phyloP scores from a whole-genome alignment of 2,113 vertebrate genomes.

The Candoia aspera region DNA sequence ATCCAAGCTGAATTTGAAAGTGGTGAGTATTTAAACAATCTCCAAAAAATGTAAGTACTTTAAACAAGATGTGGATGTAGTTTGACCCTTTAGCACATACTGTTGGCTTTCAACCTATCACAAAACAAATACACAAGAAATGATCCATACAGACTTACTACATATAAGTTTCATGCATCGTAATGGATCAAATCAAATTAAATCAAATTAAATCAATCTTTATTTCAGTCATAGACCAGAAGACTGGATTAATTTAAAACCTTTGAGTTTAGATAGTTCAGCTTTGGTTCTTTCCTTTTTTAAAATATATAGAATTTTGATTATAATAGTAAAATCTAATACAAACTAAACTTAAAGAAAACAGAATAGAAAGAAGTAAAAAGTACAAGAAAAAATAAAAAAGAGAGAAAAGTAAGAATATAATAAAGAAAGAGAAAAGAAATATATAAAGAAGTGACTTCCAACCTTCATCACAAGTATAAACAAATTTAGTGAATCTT shows the following conservation, averaged over 20 bases:
- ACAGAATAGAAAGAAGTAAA: background rate
- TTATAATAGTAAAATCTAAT: background rate
- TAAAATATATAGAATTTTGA: too few species aligned
- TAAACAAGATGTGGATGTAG: background rate
- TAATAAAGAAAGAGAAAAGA: background rate
- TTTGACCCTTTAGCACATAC: background rate
- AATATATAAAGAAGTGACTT: background rate
- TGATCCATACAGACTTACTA: background rate
- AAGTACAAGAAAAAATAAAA: background rate
- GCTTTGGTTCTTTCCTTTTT: background rate
- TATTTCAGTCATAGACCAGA: background rate
- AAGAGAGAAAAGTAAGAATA: background rate
- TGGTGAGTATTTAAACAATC: slow-evolving; percentile 3
- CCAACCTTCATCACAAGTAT: background rate
- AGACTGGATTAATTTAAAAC: background rate
- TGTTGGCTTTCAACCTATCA: background rate
- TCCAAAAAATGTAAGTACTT: background rate
- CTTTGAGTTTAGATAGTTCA: background rate
- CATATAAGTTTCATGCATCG: background rate
- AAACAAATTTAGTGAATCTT: background rate
- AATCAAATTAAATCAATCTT: background rate
- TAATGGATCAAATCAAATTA: background rate
- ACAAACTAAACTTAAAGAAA: background rate
- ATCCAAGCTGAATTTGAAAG: slow-evolving; percentile 40
- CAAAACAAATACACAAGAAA: background rate